Evolutionary conservation across 2,797 vertebrate genomes (phyloP), one percentile per base, ranked within the genome.

Genomic region (Gymnodraco acuticeps): DNA sequence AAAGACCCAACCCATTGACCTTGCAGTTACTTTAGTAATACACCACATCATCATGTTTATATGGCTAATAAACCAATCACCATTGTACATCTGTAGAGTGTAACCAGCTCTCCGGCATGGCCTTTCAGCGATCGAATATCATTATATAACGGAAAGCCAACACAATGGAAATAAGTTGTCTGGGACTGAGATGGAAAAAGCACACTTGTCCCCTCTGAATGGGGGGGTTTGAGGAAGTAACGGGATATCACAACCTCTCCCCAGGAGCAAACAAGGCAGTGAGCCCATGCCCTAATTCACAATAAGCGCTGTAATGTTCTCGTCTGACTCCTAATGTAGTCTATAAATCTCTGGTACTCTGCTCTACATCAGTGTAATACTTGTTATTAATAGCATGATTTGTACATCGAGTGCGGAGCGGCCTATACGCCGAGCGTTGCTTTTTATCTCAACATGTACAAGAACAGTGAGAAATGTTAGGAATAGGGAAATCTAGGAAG

Each of bases 301-400:
- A 83, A 83, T 86, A 84, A 86, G 87, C 88, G 77, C 86, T 64
- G 42, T 90, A 90, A 92, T 91, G 91, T 93, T 93, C 91, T 90
- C 80, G 66, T 92, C 88, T 86, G 74, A 83, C 80, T 86, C 77
- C 77, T 92, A 91, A 93, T 92, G 91, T 85, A 77, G 83, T 75
- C 89, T 82, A 91, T 91, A 92, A 94, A 94, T 92, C 89, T 92
- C 81, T 13, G 56, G 64, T 82, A 74, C 85, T 87, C 90, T 88
- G 89, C 85, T 91, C 85, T 88, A 80, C 87, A 85, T 91, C 90
- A 87, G 83, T 68, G 83, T 80, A 84, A 84, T 78, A 80, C 82
- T 76, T 13, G 46, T 81, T 75, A 90, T 90, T 90, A 90, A 88
- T 80, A 84, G 78, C 77, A 43, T 64, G 81, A 83, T 85, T 74